Evolutionary conservation across 2,888 invertebrate species (phyloP).

Genomic region (Blomia tropicalis): DNA sequence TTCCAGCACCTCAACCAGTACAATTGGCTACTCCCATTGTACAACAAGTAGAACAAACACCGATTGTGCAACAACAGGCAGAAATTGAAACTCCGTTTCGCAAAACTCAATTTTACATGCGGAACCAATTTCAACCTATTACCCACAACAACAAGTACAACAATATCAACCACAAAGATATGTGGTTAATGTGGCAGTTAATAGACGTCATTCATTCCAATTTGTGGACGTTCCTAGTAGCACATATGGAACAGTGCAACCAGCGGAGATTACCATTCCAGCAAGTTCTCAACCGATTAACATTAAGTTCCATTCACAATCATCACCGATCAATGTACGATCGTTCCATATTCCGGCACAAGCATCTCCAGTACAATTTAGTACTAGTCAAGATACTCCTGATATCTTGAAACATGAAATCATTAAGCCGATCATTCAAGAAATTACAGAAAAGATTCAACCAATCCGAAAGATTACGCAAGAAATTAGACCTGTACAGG

Average conservation of each 20-base stretch:
- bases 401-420: not conserved
- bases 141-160: no score
- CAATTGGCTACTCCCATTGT: no score
- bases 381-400: not conserved
- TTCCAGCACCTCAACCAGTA: no score
- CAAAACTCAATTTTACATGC: no score
- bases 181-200: not conserved
- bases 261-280: not conserved
- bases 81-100: no score
- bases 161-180: no score
- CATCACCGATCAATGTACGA: not conserved
- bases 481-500: not conserved
- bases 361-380: not conserved
- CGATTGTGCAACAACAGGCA: no score
- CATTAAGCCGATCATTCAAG: conserved; percentile 8
- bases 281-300: not conserved
- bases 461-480: not conserved
- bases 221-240: not conserved
- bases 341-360: not conserved
- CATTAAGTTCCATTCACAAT: not conserved
- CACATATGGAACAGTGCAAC: not conserved
- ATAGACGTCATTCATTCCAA: not conserved
- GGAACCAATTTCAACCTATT: no score
- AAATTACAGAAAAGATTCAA: not conserved
- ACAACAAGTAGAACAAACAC: no score